Percentiles rank a stretch among this genome's conserved stretches.
Conservation (phyloP, 2,888 invertebrate species). For the Pachliopta kotzebuea region DNA sequence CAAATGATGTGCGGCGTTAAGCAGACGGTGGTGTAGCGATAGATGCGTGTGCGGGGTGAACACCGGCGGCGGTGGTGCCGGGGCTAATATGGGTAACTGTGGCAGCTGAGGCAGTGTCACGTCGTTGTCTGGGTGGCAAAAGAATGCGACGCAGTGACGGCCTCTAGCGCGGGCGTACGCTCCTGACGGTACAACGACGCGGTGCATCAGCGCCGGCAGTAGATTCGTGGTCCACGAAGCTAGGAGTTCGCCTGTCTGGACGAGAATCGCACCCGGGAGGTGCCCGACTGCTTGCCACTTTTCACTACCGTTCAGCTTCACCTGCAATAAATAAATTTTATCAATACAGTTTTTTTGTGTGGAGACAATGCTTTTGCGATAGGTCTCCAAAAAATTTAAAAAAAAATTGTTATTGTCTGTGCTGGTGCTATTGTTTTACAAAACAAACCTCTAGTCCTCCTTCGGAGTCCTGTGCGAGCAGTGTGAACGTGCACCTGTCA, state of each 20-base stretch:
- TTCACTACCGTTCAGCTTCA: slow-evolving; percentile 82
- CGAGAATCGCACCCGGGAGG: slow-evolving; percentile 86
- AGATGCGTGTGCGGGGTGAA: slow-evolving; percentile 68
- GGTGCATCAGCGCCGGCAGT: slow-evolving; percentile 86
- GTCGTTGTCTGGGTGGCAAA: slow-evolving; percentile 86
- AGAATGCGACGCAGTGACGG: slow-evolving; percentile 88
- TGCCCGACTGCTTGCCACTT: slow-evolving; percentile 88
- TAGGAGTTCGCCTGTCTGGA: slow-evolving; percentile 88
- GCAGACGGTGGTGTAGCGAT: slow-evolving; percentile 78
- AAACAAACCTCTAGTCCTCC: slow-evolving; percentile 84
- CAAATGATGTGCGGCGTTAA: slow-evolving; percentile 85
- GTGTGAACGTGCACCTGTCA: slow-evolving; percentile 88
- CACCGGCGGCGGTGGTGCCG: slow-evolving; percentile 62
- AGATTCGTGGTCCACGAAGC: slow-evolving; percentile 87
- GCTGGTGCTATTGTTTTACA: neutral
- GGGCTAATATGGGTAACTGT: slow-evolving; percentile 50
- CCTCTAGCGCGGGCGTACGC: slow-evolving; percentile 81
- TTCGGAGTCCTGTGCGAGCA: slow-evolving; percentile 87
- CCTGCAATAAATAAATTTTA: slow-evolving; percentile 59
- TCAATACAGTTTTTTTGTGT: too few species aligned
- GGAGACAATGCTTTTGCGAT: too few species aligned
- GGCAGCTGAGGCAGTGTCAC: slow-evolving; percentile 75
- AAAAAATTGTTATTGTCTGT: too few species aligned
- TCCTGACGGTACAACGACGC: slow-evolving; percentile 86
- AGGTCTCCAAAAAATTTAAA: too few species aligned